A percentile compares a stretch with the other conserved stretches of the same genome.
Evolutionary conservation across 2,797 vertebrate species (phyloP).

Genomic region (Microhierax caerulescens): DNA sequence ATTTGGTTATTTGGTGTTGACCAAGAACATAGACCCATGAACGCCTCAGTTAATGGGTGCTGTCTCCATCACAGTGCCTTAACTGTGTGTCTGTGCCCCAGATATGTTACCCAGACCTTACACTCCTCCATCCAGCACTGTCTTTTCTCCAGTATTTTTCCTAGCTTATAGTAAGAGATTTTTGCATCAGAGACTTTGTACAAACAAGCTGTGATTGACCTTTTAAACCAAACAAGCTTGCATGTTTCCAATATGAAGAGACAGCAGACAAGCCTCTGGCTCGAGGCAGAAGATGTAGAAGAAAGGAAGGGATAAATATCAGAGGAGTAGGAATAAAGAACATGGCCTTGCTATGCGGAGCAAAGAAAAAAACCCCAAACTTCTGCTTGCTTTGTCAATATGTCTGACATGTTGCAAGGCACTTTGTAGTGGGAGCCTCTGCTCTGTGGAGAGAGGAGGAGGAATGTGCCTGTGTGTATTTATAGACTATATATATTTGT

Average conservation of each 20-base stretch:
- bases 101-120: background rate
- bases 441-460: background rate
- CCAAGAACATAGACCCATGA: background rate
- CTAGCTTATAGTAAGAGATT: constrained; percentile 13
- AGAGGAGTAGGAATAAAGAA: constrained; percentile 27
- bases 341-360: background rate
- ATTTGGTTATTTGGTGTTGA: background rate
- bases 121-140: background rate
- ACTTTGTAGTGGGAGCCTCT: constrained; percentile 26
- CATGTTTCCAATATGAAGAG: constrained; percentile 62
- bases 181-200: constrained; percentile 43
- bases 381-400: constrained; percentile 22
- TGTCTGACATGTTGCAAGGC: constrained; percentile 19
- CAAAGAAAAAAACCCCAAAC: background rate
- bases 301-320: constrained; percentile 55
- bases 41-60: background rate
- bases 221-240: constrained; percentile 71
- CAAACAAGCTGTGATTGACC: constrained; percentile 69
- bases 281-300: constrained; percentile 66
- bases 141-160: background rate
- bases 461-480: background rate
- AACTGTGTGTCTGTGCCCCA: background rate
- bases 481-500: constrained; percentile 43
- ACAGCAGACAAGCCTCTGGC: constrained; percentile 61
- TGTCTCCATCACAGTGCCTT: background rate